These are phyloP conservation scores for Calyptomena viridis DNA, from an alignment of 2,113 vertebrate species.

Conservation along the genomic window DNA sequence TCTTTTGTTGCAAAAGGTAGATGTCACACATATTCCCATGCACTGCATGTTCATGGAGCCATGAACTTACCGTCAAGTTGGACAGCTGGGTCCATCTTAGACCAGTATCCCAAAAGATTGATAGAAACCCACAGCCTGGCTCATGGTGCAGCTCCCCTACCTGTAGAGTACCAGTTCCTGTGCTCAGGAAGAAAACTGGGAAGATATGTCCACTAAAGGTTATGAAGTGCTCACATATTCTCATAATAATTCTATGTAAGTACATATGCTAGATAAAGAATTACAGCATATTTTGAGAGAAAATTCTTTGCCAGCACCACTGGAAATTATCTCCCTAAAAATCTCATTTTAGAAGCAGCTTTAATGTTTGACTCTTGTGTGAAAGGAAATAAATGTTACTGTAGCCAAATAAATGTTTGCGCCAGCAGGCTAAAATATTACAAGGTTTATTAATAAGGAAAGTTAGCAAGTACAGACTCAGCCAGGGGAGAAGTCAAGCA, in stretches of 20 bases:
- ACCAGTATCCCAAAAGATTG: background rate
- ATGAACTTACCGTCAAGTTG: background rate
- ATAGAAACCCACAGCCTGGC: background rate
- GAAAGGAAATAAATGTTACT: slow-evolving; percentile 40
- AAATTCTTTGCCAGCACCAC: background rate
- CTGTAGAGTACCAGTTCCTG: background rate
- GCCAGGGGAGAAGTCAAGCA: background rate
- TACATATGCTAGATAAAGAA: background rate
- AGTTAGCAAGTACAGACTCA: slow-evolving; percentile 9
- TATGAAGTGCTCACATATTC: background rate
- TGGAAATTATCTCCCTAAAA: slow-evolving; percentile 28
- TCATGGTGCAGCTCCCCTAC: background rate
- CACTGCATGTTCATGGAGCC: accelerated
- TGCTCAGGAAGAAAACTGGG: background rate
- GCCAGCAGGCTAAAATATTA: slow-evolving; percentile 46
- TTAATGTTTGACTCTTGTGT: slow-evolving; percentile 28
- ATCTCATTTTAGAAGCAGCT: slow-evolving; percentile 47
- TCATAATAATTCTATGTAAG: background rate
- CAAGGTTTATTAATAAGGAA: slow-evolving; percentile 30
- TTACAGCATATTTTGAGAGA: background rate
- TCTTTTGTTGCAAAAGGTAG: background rate
- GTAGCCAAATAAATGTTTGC: slow-evolving; percentile 45
- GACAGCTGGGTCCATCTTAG: background rate
- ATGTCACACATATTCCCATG: background rate
- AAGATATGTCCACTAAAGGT: background rate